phyloP scores from a whole-genome alignment of 2,113 vertebrate species.

The Hypanus sabinus region DNA sequence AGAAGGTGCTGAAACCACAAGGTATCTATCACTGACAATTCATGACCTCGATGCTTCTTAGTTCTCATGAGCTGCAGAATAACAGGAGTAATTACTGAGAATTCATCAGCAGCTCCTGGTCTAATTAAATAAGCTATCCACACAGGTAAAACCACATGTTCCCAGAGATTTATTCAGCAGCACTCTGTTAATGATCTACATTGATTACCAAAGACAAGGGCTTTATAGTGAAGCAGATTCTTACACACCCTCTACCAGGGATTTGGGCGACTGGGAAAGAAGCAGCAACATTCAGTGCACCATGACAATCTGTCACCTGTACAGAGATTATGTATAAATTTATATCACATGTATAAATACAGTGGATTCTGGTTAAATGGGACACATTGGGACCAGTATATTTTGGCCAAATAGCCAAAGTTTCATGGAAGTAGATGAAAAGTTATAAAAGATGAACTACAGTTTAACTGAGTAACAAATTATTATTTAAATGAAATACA shows the following conservation, averaged over 20 bases:
- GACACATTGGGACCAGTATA: no score
- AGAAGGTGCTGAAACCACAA: neutral
- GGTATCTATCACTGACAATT: neutral
- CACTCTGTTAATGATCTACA: neutral
- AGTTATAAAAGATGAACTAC: no score
- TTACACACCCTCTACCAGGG: neutral
- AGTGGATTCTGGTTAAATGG: no score
- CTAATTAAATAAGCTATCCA: neutral
- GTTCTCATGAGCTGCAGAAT: neutral
- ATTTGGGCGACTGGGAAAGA: neutral
- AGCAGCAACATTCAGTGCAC: neutral
- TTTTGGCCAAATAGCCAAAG: no score
- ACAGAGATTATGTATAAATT: no score
- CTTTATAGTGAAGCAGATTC: neutral
- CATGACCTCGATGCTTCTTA: neutral
- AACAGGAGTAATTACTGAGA: neutral
- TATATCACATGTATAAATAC: no score
- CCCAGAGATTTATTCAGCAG: neutral
- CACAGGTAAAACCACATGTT: slow-evolving; percentile 11
- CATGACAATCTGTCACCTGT: neutral
- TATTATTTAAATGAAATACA: no score
- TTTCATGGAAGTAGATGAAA: no score
- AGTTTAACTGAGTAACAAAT: no score
- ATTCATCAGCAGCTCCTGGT: slow-evolving; percentile 9
- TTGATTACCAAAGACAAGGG: neutral